Percentiles rank a stretch among this genome's conserved stretches.
These are phyloP conservation scores for Eupelmus urozonus DNA, from an alignment of 2,888 invertebrate genomes.

Conservation along the genomic window DNA sequence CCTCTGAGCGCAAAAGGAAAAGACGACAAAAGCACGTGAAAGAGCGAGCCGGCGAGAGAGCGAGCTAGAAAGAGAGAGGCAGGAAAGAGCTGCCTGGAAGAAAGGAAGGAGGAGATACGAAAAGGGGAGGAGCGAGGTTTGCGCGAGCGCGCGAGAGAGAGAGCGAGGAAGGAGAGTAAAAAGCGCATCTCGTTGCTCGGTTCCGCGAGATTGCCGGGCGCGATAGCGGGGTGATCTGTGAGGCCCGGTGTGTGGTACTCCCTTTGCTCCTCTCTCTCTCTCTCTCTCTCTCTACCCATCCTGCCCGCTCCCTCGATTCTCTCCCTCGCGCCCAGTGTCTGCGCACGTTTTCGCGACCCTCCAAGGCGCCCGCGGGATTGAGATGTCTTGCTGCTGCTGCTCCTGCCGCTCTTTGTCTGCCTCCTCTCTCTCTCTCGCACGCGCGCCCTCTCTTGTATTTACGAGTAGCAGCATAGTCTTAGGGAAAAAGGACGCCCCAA, in stretches of 20 bases:
- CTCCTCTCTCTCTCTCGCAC: slow-evolving; percentile 51
- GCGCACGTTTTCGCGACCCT: slow-evolving; percentile 60
- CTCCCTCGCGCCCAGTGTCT: slow-evolving; percentile 65
- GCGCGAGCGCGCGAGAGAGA: slow-evolving; percentile 41
- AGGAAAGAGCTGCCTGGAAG: slow-evolving; percentile 52
- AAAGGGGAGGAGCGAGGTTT: slow-evolving; percentile 41
- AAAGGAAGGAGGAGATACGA: slow-evolving; percentile 43
- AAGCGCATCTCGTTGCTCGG: slow-evolving; percentile 59
- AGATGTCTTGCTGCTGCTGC: slow-evolving; percentile 77
- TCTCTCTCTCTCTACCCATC: slow-evolving; percentile 35
- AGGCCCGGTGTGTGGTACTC: slow-evolving; percentile 77
- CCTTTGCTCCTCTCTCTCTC: slow-evolving; percentile 57
- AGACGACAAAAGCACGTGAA: too few relatives aligned
- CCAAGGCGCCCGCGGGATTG: slow-evolving; percentile 69
- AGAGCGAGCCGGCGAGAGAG: slow-evolving; percentile 50
- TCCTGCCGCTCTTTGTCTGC: slow-evolving; percentile 73
- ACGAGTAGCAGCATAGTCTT: slow-evolving; percentile 76
- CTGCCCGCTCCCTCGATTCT: slow-evolving; percentile 67
- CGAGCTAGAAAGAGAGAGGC: slow-evolving; percentile 53
- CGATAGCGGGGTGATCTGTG: slow-evolving; percentile 77
- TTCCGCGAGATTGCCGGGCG: slow-evolving; percentile 57
- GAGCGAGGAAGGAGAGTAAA: slow-evolving; percentile 57
- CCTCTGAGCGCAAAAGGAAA: too few relatives aligned
- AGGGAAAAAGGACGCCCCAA: slow-evolving; percentile 61
- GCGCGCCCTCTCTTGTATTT: slow-evolving; percentile 71